Percentiles rank a stretch among this genome's conserved stretches.
Conservation (phyloP, 2,888 invertebrate genomes). For the Acanthosepion lycidas region DNA sequence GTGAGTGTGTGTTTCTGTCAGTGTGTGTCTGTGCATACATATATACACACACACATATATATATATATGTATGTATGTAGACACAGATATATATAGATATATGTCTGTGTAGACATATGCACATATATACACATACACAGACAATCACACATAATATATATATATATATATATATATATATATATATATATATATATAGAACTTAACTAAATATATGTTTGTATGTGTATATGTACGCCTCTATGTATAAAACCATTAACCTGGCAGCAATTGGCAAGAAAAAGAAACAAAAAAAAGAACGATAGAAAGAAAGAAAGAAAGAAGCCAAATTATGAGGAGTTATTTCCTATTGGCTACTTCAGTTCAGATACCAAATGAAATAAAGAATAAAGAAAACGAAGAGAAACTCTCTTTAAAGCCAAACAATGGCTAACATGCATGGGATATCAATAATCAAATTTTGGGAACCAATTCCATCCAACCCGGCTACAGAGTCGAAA, state of each 20-base stretch:
- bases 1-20: no score
- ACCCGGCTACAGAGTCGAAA: slow-evolving; percentile 12
- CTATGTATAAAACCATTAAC: neutral
- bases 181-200: slow-evolving; percentile 22
- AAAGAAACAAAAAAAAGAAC: no score
- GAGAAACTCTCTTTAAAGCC: slow-evolving; percentile 17
- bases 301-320: neutral
- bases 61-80: neutral
- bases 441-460: neutral
- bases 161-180: slow-evolving; percentile 16
- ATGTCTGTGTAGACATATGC: slow-evolving; percentile 11
- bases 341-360: slow-evolving; percentile 33
- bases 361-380: neutral
- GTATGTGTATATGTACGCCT: neutral
- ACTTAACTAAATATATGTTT: neutral
- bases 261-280: neutral
- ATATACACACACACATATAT: neutral
- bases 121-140: neutral
- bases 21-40: neutral
- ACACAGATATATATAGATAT: neutral
- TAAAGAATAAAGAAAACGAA: neutral
- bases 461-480: neutral
- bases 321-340: neutral
- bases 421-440: slow-evolving; percentile 9
- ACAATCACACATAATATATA: neutral